phyloP scores from a whole-genome alignment of 2,113 vertebrate species.

The Danio rerio region GRCz12tu NC_133178.1:32472001-32472500 shows the following conservation, averaged over 20 bases:
- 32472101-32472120: neutral
- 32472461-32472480: too few species aligned
- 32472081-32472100: neutral
- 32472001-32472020: neutral
- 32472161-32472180: neutral
- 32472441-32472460: too few species aligned
- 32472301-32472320: slow-evolving; percentile 31
- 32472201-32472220: neutral
- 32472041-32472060: neutral
- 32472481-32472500: too few species aligned
- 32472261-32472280: neutral
- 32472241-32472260: neutral
- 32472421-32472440: neutral
- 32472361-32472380: neutral
- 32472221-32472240: slow-evolving; percentile 1
- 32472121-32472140: neutral
- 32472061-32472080: neutral
- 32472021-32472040: neutral
- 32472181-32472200: too few species aligned
- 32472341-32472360: slow-evolving; percentile 5
- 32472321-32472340: slow-evolving; percentile 16
- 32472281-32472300: slow-evolving; percentile 19
- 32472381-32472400: neutral
- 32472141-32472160: neutral
- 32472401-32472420: neutral